These are phyloP conservation scores for Drosophila rellima DNA, from an alignment of 2,888 invertebrate species.

Conservation along the genomic window DNA sequence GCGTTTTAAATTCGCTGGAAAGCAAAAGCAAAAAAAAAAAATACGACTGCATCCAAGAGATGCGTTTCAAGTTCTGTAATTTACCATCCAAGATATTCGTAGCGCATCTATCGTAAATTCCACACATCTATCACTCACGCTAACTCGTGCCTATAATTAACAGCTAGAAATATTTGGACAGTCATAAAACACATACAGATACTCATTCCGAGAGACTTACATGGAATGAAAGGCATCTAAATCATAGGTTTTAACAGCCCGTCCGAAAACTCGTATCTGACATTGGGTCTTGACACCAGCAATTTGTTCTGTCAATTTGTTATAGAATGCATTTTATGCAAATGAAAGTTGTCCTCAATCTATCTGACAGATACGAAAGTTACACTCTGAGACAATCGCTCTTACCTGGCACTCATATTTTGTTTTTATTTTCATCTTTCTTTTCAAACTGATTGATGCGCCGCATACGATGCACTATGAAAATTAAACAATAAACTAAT, in stretches of 20 bases:
- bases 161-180: conserved; percentile 76
- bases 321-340: conserved; percentile 70
- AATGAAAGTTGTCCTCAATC: conserved; percentile 76
- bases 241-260: conserved; percentile 30
- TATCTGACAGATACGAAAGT: conserved; percentile 33
- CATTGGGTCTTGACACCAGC: conserved; percentile 64
- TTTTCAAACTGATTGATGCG: conserved; percentile 65
- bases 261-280: background rate
- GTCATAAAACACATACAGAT: conserved; percentile 48
- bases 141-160: conserved; percentile 78
- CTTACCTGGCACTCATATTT: conserved; percentile 31
- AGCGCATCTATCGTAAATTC: conserved; percentile 48
- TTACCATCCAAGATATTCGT: conserved; percentile 3
- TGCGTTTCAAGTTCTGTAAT: conserved; percentile 7
- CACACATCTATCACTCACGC: conserved; percentile 55
- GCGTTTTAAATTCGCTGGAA: conserved; percentile 63
- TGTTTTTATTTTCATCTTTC: conserved; percentile 18
- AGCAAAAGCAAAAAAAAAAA: background rate
- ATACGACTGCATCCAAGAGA: background rate
- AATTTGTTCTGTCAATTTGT: conserved; percentile 74
- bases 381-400: conserved; percentile 4
- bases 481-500: conserved; percentile 73
- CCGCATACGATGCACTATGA: conserved; percentile 53
- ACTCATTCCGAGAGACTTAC: background rate
- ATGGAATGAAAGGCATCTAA: conserved; percentile 41